Evolutionary conservation across 2,113 vertebrate genomes (phyloP).

Genomic region (Vidua chalybeata): DNA sequence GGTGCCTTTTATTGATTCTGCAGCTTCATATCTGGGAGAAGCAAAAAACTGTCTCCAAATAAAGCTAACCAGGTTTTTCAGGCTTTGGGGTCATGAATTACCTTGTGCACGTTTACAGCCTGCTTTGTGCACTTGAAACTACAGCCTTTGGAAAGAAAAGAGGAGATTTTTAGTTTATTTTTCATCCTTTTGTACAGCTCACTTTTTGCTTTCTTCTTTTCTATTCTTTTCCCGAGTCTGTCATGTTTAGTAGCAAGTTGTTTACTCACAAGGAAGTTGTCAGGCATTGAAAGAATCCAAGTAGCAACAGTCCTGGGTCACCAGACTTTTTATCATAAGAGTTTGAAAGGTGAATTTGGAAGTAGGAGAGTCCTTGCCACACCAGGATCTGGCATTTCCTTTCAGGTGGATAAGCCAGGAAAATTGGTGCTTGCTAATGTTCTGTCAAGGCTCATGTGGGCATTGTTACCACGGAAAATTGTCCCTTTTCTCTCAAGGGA

Average conservation of each 20-base stretch:
- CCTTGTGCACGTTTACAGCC: neutral
- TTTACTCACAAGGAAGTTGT: neutral
- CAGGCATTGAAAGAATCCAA: neutral
- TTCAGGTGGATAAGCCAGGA: neutral
- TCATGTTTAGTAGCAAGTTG: neutral
- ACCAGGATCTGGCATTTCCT: neutral
- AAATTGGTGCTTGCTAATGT: neutral
- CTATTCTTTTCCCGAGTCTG: neutral
- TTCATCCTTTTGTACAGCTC: neutral
- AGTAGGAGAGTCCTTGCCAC: neutral
- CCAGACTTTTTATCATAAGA: neutral
- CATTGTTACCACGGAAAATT: neutral
- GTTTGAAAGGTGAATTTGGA: neutral
- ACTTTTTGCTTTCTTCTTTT: neutral
- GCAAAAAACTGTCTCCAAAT: slow-evolving; percentile 39
- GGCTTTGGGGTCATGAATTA: neutral
- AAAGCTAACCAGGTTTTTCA: slow-evolving; percentile 23
- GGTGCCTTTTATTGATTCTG: slow-evolving; percentile 74
- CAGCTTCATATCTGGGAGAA: slow-evolving; percentile 43
- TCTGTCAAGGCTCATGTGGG: neutral
- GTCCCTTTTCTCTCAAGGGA: neutral
- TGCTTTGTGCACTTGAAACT: neutral
- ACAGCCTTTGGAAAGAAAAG: neutral
- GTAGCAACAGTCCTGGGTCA: neutral
- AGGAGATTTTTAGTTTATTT: neutral